Percentiles rank a stretch among this genome's conserved stretches.
phyloP scores from a whole-genome alignment of 2,888 invertebrate species.

The Apodemia hepburni region DNA sequence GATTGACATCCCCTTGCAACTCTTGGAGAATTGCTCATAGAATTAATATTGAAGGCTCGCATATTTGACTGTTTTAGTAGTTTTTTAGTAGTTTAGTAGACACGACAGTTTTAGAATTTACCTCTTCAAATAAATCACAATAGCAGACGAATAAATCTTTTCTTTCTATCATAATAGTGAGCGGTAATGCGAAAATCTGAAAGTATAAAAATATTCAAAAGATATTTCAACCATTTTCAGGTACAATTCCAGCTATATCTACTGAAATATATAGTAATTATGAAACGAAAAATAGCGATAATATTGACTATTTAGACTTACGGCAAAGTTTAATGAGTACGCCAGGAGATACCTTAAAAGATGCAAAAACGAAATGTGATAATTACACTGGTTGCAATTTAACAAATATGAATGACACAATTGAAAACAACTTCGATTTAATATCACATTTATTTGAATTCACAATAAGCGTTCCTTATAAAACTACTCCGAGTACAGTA shows the following conservation, averaged over 20 bases:
- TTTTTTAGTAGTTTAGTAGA: no score
- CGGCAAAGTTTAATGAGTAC: background rate
- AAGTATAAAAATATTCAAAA: background rate
- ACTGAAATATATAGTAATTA: background rate
- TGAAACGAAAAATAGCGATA: background rate
- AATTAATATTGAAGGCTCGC: no score
- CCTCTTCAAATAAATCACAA: background rate
- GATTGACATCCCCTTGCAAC: no score
- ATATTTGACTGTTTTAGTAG: no score
- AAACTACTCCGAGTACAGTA: conserved; percentile 35
- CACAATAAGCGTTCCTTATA: conserved; percentile 38
- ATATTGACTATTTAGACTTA: background rate
- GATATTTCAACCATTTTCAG: background rate
- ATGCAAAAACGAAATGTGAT: background rate
- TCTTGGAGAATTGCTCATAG: no score
- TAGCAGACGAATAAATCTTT: background rate
- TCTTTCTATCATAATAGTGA: background rate
- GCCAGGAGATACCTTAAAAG: background rate
- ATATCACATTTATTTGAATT: conserved; percentile 51
- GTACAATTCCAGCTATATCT: background rate
- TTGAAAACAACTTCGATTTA: conserved; percentile 48
- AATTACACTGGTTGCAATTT: background rate
- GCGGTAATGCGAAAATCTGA: background rate
- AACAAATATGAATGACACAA: background rate
- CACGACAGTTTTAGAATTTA: background rate